These are phyloP conservation scores for Apodemus speciosus DNA, from an alignment of 2,113 vertebrate genomes.

Conservation along the genomic window DNA sequence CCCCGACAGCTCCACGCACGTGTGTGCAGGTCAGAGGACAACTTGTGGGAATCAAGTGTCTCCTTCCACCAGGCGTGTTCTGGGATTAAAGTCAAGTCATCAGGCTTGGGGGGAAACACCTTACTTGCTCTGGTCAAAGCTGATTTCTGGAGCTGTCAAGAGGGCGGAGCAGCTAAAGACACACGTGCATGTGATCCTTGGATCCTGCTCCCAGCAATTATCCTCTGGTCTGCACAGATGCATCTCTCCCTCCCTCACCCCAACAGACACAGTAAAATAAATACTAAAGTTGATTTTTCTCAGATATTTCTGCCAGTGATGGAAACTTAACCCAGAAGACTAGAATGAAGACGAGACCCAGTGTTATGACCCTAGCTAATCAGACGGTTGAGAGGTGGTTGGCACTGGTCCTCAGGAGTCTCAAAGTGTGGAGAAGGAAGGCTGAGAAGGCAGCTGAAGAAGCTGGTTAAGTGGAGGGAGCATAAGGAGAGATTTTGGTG, in stretches of 20 bases:
- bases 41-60: background rate
- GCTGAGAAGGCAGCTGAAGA: background rate
- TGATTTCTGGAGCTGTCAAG: background rate
- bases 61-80: background rate
- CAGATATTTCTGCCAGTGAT: background rate
- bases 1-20: background rate
- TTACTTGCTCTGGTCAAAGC: background rate
- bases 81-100: background rate
- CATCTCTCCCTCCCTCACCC: background rate
- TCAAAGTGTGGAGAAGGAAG: background rate
- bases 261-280: background rate
- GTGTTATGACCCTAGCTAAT: background rate
- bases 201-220: background rate
- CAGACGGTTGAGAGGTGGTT: background rate
- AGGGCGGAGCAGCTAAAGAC: background rate
- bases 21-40: background rate
- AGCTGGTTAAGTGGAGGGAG: background rate
- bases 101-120: background rate
- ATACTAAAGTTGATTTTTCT: background rate
- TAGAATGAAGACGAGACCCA: background rate
- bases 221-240: background rate
- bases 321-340: background rate
- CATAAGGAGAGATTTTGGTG: background rate
- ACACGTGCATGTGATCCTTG: background rate
- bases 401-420: background rate